These are phyloP conservation scores for Myxocyprinus asiaticus DNA, from an alignment of 2,113 vertebrate genomes.

Conservation along the genomic window DNA sequence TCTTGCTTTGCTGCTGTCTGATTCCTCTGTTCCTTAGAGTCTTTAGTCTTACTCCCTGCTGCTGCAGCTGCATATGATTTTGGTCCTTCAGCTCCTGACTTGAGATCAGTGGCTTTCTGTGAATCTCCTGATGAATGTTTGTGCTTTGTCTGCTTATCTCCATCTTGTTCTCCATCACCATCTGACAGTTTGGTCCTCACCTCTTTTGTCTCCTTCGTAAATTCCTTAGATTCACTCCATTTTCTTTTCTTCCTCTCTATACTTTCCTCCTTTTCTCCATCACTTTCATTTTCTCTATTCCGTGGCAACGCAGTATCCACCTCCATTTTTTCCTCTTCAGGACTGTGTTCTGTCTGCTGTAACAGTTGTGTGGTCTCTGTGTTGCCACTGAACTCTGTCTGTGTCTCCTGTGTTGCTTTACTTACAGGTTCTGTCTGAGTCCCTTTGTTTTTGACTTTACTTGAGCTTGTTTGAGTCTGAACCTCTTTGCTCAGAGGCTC, in stretches of 20 bases:
- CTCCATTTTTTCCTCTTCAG: conserved; percentile 18
- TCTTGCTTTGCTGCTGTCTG: neutral
- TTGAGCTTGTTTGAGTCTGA: conserved; percentile 56
- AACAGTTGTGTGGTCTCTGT: neutral
- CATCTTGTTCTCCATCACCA: neutral
- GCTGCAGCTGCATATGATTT: conserved; percentile 32
- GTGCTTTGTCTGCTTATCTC: conserved; percentile 5
- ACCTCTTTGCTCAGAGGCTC: conserved; percentile 22
- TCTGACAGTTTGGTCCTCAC: neutral
- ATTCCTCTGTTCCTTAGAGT: neutral
- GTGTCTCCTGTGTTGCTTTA: conserved; percentile 58
- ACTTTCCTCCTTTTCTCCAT: conserved; percentile 20
- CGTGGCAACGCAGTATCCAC: neutral
- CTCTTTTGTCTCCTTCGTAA: neutral
- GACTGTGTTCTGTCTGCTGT: neutral
- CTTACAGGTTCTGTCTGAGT: conserved; percentile 57
- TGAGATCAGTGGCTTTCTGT: neutral
- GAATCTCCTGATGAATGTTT: neutral
- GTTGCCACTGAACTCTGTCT: conserved; percentile 53
- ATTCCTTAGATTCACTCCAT: neutral
- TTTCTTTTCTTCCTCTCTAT: conserved; percentile 6
- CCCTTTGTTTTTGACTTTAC: rapidly evolving
- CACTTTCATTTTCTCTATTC: neutral
- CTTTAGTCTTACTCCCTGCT: neutral
- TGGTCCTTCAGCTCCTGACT: neutral